These are phyloP conservation scores for Drosophila fuyamai DNA, from an alignment of 1,140 invertebrate genomes.

Conservation along the genomic window DNA sequence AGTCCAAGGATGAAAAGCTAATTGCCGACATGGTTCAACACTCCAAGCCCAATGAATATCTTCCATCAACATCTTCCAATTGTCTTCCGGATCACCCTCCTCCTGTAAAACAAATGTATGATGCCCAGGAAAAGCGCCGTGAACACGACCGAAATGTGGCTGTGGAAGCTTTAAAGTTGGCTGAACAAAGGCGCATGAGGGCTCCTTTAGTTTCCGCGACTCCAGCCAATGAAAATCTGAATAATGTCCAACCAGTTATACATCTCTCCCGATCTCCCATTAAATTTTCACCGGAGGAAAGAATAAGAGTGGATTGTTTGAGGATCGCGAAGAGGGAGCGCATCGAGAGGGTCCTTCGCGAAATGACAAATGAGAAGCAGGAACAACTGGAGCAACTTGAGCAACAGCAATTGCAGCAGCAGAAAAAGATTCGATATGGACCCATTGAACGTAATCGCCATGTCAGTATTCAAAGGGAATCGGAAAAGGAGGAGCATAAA, in stretches of 20 bases:
- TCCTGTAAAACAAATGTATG: background rate
- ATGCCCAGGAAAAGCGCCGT: constrained; percentile 46
- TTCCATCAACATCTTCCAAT: background rate
- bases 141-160: constrained; percentile 60
- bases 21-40: background rate
- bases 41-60: background rate
- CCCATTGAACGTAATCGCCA: background rate
- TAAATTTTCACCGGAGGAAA: constrained; percentile 41
- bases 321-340: constrained; percentile 41
- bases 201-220: background rate
- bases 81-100: background rate
- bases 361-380: constrained; percentile 40
- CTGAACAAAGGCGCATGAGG: constrained; percentile 59
- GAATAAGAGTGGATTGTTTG: constrained; percentile 41
- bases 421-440: background rate
- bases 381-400: background rate
- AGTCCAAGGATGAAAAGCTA: background rate
- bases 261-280: constrained; percentile 51
- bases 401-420: background rate
- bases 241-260: constrained; percentile 1
- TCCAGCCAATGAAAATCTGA: background rate
- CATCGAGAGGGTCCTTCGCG: constrained; percentile 57
- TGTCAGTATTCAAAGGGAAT: background rate
- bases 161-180: constrained; percentile 56
- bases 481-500: background rate